Evolutionary conservation across 2,888 invertebrate species (phyloP), one percentile per base, ranked within the genome.

Genomic region (Agrochola circellaris): DNA sequence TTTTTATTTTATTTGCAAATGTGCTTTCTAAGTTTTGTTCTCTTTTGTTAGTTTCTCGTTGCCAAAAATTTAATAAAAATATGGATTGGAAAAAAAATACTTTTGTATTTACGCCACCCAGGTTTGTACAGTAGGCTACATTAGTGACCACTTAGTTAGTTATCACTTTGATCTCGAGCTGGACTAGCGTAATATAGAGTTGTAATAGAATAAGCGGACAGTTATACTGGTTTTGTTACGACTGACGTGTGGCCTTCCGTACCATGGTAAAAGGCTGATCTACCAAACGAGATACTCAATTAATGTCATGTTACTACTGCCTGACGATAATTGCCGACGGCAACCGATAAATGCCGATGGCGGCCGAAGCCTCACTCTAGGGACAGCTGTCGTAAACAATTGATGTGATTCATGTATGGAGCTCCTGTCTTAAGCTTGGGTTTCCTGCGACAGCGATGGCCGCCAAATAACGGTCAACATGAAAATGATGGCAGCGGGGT

Each of bases 381-480:
- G 58, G 83, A 64, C 7, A 56, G n/a, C n/a, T 75, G 76, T 79
- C 58, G 58, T 65, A 15, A 81, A 42, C 51, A 26, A 13, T 65
- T 34, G 34, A 65, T 5, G 23, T 15, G 3, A 75, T 51, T 60
- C 42, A 58, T 42, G 51, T 51, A 17, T 30, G 4, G 26, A 23
- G 26, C 9, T 73, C 1, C 5, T 54, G 34, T 45, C 7, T 38
- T 5, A 23, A 8, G 9, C 17, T 48, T 48, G 48, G 7, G 20
- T 8, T 51, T 2, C 8, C 8, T 17, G 6, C 17, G 17, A 17
- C 6, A 48, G 17, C 17, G 1, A 15, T 48, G 48, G 48, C 48
- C 17, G 17, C 6, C 7, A 51, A 5, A 20, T 51, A 20, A 51
- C 7, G 17, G 7, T 0, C 51, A 20, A 8, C 51, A 51, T 20